Evolutionary conservation across 2,113 vertebrate species (phyloP), one percentile per base, ranked within the genome.

Genomic region (Mustelus asterias): DNA sequence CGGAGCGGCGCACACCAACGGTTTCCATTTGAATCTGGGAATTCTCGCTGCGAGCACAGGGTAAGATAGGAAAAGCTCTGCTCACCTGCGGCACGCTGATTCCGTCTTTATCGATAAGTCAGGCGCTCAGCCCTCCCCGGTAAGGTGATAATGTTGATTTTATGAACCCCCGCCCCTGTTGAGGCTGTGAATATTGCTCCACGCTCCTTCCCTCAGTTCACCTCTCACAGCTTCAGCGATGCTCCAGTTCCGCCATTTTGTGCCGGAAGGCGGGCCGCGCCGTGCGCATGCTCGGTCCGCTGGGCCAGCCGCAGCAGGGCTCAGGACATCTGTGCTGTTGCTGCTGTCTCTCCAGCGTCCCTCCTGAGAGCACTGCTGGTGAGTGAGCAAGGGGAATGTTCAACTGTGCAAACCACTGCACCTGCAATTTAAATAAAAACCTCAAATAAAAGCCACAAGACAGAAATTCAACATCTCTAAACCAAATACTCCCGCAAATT

Each of bases 21-120:
- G 89, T 37, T 93, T 37, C 18, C n/a, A 65, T 93, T 67, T 93
- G 60, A 93, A 93, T 93, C n/a, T 80, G 78, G 11, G 78, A 80
- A 80, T 58, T 44, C 48, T 58, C 26, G 10, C 2, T 10, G 88
- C 60, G 58, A 16, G 88, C 54, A 58, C 29, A 33, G 85, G 24
- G 7, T 7, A 48, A 37, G 37, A 10, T 3, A 1, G 54, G 83
- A 37, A 22, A 37, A 65, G 33, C 89, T 93, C 3, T 33, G 58
- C 89, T 93, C 89, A 93, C 89, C 89, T 93, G 60, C 7, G 16
- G 20, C 63, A 93, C 58, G 89, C 60, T 65, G 89, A 67, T 9
- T 18, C 18, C 65, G 33, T 20, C 60, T 22, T 88, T 65, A 8
- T 22, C 85, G 44, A 88, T 48, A 20, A 85, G 41, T 29, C 48